A percentile compares a stretch with the other conserved stretches of the same genome.
These are phyloP conservation scores for Loxodonta africana DNA, from an alignment of 2,113 vertebrate genomes.

Conservation along the genomic window DNA sequence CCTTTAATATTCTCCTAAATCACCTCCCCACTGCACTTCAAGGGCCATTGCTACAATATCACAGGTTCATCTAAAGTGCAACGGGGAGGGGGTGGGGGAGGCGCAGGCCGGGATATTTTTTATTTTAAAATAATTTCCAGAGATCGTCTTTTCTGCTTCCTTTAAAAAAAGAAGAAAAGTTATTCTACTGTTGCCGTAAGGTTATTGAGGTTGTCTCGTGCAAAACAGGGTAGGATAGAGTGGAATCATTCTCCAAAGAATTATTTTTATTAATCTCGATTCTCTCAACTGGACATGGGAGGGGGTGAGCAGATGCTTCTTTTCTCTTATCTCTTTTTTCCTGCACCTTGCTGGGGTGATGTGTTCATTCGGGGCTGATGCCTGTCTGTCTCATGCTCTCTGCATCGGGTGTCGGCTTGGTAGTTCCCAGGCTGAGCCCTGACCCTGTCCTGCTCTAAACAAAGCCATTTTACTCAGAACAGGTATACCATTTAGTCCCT, in stretches of 20 bases:
- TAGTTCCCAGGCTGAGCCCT: background rate
- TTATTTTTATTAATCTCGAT: slow-evolving; percentile 82
- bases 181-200: slow-evolving; percentile 84
- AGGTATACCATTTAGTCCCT: background rate
- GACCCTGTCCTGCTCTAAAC: background rate
- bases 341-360: slow-evolving; percentile 59
- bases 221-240: slow-evolving; percentile 81
- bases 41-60: slow-evolving; percentile 92
- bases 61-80: slow-evolving; percentile 97
- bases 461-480: slow-evolving; percentile 58
- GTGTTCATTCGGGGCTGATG: background rate
- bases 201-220: slow-evolving; percentile 81
- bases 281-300: slow-evolving; percentile 71
- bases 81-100: slow-evolving; percentile 79
- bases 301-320: slow-evolving; percentile 59
- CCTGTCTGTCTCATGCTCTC: slow-evolving; percentile 8
- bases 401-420: background rate
- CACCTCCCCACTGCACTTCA: slow-evolving; percentile 92
- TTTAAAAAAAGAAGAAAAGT: slow-evolving; percentile 78
- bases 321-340: background rate
- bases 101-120: slow-evolving; percentile 85
- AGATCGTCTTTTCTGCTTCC: slow-evolving; percentile 82
- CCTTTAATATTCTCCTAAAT: slow-evolving; percentile 98
- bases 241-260: slow-evolving; percentile 81
- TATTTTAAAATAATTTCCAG: slow-evolving; percentile 87